Base-by-base conservation (phyloP, 53 echinoderm and acorn worm species). In the Patiria pectinifera region DNA sequence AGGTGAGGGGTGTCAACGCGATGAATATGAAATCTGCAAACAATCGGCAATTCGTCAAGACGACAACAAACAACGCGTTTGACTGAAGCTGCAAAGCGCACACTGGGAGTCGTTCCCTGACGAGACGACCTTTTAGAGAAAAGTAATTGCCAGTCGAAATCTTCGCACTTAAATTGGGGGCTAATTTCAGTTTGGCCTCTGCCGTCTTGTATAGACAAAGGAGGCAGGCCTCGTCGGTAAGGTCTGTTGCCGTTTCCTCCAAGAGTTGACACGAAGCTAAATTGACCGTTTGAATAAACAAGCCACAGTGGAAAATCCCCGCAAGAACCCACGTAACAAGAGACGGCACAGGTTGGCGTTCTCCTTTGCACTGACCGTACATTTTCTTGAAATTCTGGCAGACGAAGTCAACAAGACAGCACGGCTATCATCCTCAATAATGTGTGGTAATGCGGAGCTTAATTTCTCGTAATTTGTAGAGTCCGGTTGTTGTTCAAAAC, bases 401-500 rank as follows among this genome's bases (percentile, higher is more conserved):
- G 85, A 85, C 85, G 46, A 70, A 74, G 48, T 14, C 46, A 69
- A 75, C 19, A 48, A 9, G 22, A 43, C 53, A 53, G 53, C n/a
- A 49, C 53, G 23, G 4, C 85, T 43, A 19, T n/a, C 24, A n/a
- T 24, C 24, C 74, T 74, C 74, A 9, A 69, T 69, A 53, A 16
- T 6, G 19, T 61, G 26, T 61, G 66, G 63, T 69, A 45, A 75
- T 22, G 53, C 58, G 10, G 58, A 24, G 86, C 63, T 48, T 63
- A 86, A 86, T 86, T 49, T 47, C 74, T 2, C 19, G 58, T 86
- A 86, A 86, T 86, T 43, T 86, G 75, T 48, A 7, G 78, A 45
- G 89, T 89, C 89, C 89, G 89, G 89, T 78, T 78, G 89, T 89
- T 78, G 89, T 89, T 78, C 19, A 66, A 25, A 44, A 21, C 61